A percentile compares a stretch with the other conserved stretches of the same genome.
Conservation (phyloP, 2,797 vertebrate species). For the Poeciliopsis infans region DNA sequence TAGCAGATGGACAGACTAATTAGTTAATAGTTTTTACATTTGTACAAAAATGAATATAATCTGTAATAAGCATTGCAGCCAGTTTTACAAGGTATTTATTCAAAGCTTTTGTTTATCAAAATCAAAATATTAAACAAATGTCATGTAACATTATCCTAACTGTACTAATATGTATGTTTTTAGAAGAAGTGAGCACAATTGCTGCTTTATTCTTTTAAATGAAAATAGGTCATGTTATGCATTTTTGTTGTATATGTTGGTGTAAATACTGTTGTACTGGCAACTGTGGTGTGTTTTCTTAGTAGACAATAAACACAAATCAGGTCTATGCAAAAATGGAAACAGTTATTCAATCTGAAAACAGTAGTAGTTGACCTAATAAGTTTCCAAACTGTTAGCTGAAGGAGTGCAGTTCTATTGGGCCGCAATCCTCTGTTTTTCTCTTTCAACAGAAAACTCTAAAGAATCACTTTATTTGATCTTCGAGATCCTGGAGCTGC, state of each 20-base stretch:
- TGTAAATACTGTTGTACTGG: neutral
- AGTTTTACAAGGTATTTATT: neutral
- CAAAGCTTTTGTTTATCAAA: neutral
- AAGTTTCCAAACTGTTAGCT: neutral
- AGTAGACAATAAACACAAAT: neutral
- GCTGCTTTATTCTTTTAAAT: neutral
- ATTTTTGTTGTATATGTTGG: neutral
- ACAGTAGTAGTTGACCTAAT: neutral
- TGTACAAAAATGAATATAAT: neutral
- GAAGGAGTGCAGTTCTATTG: neutral
- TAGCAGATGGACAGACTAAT: neutral
- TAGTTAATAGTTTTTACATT: neutral
- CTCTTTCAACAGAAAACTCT: neutral
- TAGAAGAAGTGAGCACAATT: neutral
- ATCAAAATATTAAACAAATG: neutral
- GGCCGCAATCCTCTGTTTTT: neutral
- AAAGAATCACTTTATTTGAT: neutral
- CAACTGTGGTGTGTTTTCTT: neutral
- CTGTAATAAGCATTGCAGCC: neutral
- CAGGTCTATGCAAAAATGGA: neutral
- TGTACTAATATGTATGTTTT: neutral
- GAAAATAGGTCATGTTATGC: neutral
- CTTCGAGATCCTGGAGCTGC: neutral
- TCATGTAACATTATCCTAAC: neutral
- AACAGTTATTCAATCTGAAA: neutral